Percentiles rank a stretch among this genome's conserved stretches.
These are phyloP conservation scores for Isoperla grammatica DNA, from an alignment of 2,888 invertebrate genomes.

Conservation along the genomic window DNA sequence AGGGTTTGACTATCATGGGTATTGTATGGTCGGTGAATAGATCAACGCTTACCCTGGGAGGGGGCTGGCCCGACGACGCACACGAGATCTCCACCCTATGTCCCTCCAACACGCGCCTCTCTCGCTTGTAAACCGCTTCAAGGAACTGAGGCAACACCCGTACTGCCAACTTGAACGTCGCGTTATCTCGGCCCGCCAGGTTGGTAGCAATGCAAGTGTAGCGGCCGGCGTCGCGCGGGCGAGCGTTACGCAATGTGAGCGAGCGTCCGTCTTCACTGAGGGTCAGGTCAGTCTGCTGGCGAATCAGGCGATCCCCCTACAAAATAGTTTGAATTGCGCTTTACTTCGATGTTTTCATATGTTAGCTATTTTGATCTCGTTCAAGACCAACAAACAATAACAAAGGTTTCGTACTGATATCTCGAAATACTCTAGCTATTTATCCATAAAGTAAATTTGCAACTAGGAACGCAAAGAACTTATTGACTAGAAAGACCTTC, in stretches of 20 bases:
- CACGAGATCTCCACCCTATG: slow-evolving; percentile 46
- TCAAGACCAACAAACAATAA: background rate
- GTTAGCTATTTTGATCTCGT: background rate
- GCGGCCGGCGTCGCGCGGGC: slow-evolving; percentile 45
- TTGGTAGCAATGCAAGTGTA: slow-evolving; percentile 58
- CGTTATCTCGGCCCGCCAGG: slow-evolving; percentile 50
- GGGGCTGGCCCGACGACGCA: slow-evolving; percentile 45
- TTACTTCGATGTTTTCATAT: background rate
- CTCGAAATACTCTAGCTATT: too few relatives aligned
- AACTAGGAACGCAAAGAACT: too few relatives aligned
- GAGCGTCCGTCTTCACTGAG: slow-evolving; percentile 29
- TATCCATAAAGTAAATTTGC: too few relatives aligned
- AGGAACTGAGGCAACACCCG: slow-evolving; percentile 47
- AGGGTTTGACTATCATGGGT: too few relatives aligned
- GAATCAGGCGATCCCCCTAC: slow-evolving; percentile 9
- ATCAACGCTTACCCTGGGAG: slow-evolving; percentile 43
- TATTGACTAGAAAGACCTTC: too few relatives aligned
- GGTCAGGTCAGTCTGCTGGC: slow-evolving; percentile 30
- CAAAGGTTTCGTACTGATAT: too few relatives aligned
- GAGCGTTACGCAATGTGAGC: slow-evolving; percentile 31
- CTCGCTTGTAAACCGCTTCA: slow-evolving; percentile 25
- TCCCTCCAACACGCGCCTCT: slow-evolving; percentile 9
- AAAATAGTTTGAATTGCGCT: background rate
- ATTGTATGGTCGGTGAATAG: too few relatives aligned
- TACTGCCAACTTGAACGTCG: slow-evolving; percentile 51